Conservation (phyloP, 2,888 invertebrate species). For the Ichneumon xanthorius region DNA sequence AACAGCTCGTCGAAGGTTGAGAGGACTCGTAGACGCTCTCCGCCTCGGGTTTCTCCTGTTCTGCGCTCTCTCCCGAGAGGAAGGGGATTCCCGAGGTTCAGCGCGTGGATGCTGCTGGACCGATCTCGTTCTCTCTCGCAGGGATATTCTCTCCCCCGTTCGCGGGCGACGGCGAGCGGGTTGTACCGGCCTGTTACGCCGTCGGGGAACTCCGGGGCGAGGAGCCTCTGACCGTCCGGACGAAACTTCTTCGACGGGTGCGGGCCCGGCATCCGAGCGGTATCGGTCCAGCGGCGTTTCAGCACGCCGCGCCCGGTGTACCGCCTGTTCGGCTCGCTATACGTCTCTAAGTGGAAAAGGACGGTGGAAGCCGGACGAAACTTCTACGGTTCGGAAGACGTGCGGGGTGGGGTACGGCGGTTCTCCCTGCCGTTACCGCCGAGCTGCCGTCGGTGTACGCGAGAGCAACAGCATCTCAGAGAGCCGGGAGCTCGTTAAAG, state of each 20-base stretch:
- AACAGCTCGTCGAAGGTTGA: conserved; percentile 1
- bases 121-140: conserved; percentile 25
- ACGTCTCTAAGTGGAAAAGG: background rate
- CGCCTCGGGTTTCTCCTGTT: conserved; percentile 45
- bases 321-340: conserved; percentile 23
- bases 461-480: conserved; percentile 60
- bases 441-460: conserved; percentile 32
- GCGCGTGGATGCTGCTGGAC: conserved; percentile 34
- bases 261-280: background rate
- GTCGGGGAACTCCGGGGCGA: conserved; percentile 24
- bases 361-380: conserved; percentile 54
- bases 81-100: conserved; percentile 53
- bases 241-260: conserved; percentile 29
- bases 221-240: conserved; percentile 26
- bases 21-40: conserved; percentile 26
- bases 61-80: conserved; percentile 43
- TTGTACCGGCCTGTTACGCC: conserved; percentile 2
- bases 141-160: conserved; percentile 14
- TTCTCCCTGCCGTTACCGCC: conserved; percentile 60
- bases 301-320: background rate
- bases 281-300: background rate
- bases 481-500: conserved; percentile 68
- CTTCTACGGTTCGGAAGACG: conserved; percentile 40
- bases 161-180: background rate
- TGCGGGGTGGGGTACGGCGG: conserved; percentile 22